Conservation (phyloP, 2,113 vertebrate species). For the Eptatretus burgeri region DNA sequence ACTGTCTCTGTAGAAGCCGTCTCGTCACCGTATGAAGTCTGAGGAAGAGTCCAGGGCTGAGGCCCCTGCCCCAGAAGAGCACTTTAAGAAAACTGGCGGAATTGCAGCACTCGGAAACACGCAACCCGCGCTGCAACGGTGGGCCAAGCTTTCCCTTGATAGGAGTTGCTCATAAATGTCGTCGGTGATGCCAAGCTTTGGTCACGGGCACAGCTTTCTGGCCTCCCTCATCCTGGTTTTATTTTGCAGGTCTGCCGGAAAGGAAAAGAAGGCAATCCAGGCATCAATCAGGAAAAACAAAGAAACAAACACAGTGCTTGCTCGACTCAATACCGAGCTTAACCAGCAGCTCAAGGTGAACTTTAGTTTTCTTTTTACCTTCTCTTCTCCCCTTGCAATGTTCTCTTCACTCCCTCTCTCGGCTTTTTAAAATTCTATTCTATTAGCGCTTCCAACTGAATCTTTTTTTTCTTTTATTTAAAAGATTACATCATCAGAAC, state of each 20-base stretch:
- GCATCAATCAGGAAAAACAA: conserved; percentile 73
- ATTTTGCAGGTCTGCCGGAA: conserved; percentile 33
- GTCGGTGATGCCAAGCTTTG: no score
- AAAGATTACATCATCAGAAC: neutral
- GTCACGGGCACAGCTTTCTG: no score
- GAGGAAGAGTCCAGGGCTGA: neutral
- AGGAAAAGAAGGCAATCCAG: conserved; percentile 68
- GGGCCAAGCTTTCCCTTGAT: neutral
- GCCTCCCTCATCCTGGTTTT: no score
- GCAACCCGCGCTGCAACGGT: conserved; percentile 3
- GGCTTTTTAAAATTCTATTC: conserved; percentile 5
- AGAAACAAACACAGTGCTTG: conserved; percentile 65
- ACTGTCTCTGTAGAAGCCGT: neutral
- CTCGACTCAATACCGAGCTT: conserved; percentile 70
- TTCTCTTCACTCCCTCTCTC: neutral
- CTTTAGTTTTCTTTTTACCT: no score
- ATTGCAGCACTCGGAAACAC: conserved; percentile 1
- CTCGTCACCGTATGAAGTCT: conserved; percentile 2
- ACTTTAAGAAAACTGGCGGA: neutral
- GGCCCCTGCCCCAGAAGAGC: neutral
- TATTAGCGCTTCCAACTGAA: conserved; percentile 7
- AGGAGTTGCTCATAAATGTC: no score
- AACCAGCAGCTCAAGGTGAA: conserved; percentile 87
- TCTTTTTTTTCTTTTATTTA: neutral
- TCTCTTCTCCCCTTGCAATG: no score